Evolutionary conservation across 2,113 vertebrate species (phyloP), one percentile per base, ranked within the genome.

Genomic region (Coreoperca whiteheadi): DNA sequence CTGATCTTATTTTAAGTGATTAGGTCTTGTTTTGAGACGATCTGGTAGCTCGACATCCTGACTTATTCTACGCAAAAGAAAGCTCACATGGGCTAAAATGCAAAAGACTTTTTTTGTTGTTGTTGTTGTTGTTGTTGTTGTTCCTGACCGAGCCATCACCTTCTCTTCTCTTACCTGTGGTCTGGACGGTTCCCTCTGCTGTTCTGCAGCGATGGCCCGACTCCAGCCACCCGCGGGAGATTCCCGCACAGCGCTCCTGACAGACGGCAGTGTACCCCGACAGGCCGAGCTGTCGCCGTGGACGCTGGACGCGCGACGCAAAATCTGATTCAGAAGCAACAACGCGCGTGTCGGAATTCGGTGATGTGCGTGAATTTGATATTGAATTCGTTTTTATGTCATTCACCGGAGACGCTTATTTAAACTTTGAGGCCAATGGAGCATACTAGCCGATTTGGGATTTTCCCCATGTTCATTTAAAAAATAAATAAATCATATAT

Each of bases 151-250:
- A 2, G 8, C 0, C 50, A 1, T 5, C n/a, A 54, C 43, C 2
- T 65, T 23, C 50, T 51, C 50, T 51, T 39, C 39, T 54, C 73
- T 56, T n/a, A 77, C 28, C 68, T 9, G 4, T 3, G 23, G 34
- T 84, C 57, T 32, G 56, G 79, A 77, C 48, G 14, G 8, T 25
- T 74, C 73, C 69, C 70, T 34, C 63, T 4, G 28, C 12, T 34
- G 34, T 82, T 66, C 32, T 0, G 65, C 28, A 84, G 79, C 1
- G 12, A 70, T 25, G 46, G 32, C 50, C 54, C 37, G 56, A 20
- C 68, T 54, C 57, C 1, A 21, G 28, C 25, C 18, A 0, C n/a
- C 56, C 63, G 21, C 28, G 65, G 69, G 54, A 74, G 34, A 68
- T 68, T 74, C 43, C 61, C 23, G 57, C 48, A 6, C 0, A 10